Percentiles rank a stretch among this genome's conserved stretches.
These are phyloP conservation scores for Tryphoninae sp. DNA, from an alignment of 2,888 invertebrate genomes.

Conservation along the genomic window DNA sequence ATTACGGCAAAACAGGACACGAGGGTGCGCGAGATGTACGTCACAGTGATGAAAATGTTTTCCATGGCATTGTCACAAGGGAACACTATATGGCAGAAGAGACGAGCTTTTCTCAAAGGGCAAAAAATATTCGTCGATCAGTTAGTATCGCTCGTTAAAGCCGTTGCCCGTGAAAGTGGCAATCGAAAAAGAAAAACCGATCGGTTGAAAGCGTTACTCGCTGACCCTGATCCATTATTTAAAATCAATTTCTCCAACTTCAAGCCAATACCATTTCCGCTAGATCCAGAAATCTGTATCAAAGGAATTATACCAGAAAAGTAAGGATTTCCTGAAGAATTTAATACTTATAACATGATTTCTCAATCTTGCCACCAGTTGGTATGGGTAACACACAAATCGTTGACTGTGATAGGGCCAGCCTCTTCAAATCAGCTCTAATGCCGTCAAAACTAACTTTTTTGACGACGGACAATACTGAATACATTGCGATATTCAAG, in stretches of 20 bases:
- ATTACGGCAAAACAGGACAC: slow-evolving; percentile 87
- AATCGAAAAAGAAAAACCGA: slow-evolving; percentile 96
- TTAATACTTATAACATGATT: slow-evolving; percentile 5
- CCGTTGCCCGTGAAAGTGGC: slow-evolving; percentile 94
- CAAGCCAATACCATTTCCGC: slow-evolving; percentile 95
- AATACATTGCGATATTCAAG: slow-evolving; percentile 98
- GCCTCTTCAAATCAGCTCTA: slow-evolving; percentile 96
- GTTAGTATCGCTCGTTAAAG: slow-evolving; percentile 93
- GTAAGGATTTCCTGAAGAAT: slow-evolving; percentile 70
- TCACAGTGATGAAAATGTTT: slow-evolving; percentile 94
- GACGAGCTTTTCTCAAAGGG: slow-evolving; percentile 89
- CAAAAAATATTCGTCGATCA: slow-evolving; percentile 96
- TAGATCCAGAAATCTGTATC: slow-evolving; percentile 95
- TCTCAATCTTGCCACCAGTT: neutral
- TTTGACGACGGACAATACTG: slow-evolving; percentile 89
- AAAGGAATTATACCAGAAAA: slow-evolving; percentile 94
- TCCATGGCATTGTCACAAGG: slow-evolving; percentile 87
- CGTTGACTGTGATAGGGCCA: slow-evolving; percentile 83
- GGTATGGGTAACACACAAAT: slow-evolving; percentile 21
- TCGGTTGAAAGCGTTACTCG: slow-evolving; percentile 91
- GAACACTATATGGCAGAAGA: slow-evolving; percentile 87
- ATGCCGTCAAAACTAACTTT: slow-evolving; percentile 98
- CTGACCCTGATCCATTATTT: slow-evolving; percentile 89
- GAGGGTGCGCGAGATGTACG: slow-evolving; percentile 91
- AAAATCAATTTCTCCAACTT: slow-evolving; percentile 95